Evolutionary conservation across 2,888 invertebrate genomes (phyloP).

Genomic region (Drosophila kuntzei): DNA sequence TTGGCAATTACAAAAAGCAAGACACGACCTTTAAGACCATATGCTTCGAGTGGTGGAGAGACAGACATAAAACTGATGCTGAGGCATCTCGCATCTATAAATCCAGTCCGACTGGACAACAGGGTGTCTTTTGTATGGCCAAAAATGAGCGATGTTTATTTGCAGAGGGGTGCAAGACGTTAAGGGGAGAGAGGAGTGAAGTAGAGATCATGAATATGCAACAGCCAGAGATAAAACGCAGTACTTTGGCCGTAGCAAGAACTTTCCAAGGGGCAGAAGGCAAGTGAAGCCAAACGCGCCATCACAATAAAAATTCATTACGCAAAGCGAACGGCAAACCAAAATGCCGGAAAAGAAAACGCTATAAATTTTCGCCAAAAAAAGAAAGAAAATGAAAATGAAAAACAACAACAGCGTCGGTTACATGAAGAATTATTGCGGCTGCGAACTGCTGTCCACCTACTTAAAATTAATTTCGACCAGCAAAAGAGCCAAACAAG

Average conservation of each 20-base stretch:
- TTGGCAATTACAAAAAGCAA: constrained; percentile 6
- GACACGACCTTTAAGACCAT: constrained; percentile 13
- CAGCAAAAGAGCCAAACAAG: constrained; percentile 39
- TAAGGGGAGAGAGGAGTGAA: neutral
- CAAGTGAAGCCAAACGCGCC: constrained; percentile 75
- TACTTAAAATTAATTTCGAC: constrained; percentile 80
- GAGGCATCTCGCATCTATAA: constrained; percentile 42
- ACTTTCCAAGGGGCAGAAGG: constrained; percentile 27
- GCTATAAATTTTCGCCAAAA: constrained; percentile 73
- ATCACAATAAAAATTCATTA: constrained; percentile 82
- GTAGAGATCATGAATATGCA: constrained; percentile 72
- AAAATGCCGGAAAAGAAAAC: constrained; percentile 76
- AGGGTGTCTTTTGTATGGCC: constrained; percentile 31
- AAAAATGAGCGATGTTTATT: constrained; percentile 71
- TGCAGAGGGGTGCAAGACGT: constrained; percentile 26
- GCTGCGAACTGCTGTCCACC: constrained; percentile 78
- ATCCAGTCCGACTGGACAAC: constrained; percentile 35
- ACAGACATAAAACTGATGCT: constrained; percentile 38
- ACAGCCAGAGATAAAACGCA: constrained; percentile 65
- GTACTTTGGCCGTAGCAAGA: constrained; percentile 31
- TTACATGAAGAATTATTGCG: constrained; percentile 79
- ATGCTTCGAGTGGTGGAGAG: constrained; percentile 22
- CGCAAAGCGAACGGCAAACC: constrained; percentile 65
- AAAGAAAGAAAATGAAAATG: constrained; percentile 42
- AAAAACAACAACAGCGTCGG: constrained; percentile 45